A percentile compares a stretch with the other conserved stretches of the same genome.
Conservation (phyloP, 2,113 vertebrate species). For the Fulica atra region DNA sequence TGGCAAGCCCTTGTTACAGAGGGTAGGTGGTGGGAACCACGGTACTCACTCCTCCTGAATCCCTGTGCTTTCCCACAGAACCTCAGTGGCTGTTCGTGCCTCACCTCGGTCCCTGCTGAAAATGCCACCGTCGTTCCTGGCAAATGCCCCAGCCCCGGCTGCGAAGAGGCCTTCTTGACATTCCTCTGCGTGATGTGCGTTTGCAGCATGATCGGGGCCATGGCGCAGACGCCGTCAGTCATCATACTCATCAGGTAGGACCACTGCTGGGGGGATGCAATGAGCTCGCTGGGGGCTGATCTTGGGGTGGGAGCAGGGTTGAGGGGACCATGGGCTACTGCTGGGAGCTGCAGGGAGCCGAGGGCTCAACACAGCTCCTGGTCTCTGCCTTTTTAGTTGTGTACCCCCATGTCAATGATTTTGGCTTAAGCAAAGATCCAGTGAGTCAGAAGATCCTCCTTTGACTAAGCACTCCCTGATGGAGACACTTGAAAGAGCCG, state of each 20-base stretch:
- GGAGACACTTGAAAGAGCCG: background rate
- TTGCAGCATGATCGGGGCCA: constrained; percentile 97
- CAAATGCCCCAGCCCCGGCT: constrained; percentile 92
- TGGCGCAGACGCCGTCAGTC: constrained; percentile 97
- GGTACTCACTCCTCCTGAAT: background rate
- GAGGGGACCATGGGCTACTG: background rate
- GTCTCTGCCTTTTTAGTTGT: background rate
- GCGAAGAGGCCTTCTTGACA: constrained; percentile 93
- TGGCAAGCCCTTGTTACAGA: background rate
- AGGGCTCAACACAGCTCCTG: background rate
- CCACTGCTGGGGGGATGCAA: accelerated
- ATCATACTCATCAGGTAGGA: constrained; percentile 96
- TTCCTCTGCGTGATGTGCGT: constrained; percentile 96
- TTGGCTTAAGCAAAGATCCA: background rate
- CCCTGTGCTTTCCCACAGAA: constrained; percentile 79
- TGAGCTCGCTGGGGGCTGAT: background rate
- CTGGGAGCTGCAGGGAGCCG: background rate
- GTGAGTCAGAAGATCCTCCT: background rate
- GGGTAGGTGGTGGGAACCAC: background rate
- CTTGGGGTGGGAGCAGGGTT: background rate
- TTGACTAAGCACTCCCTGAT: background rate
- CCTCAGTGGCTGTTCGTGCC: constrained; percentile 87
- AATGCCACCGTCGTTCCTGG: constrained; percentile 85
- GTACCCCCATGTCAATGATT: background rate
- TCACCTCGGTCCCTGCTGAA: constrained; percentile 74